Conservation (phyloP, 2,113 vertebrate genomes). For the Melozone crissalis region DNA sequence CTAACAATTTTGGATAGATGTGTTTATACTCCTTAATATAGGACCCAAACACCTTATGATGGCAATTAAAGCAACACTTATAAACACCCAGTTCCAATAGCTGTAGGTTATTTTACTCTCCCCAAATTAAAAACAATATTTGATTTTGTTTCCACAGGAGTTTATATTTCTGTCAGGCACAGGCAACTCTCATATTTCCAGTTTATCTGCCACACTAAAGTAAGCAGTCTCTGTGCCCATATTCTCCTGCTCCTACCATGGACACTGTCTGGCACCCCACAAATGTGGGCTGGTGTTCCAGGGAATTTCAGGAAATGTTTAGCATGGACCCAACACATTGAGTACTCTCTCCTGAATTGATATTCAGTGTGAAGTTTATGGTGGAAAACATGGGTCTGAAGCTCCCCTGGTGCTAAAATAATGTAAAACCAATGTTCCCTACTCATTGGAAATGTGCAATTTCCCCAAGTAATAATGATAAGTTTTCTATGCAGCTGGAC, state of each 20-base stretch:
- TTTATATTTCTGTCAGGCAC: neutral
- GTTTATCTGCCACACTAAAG: neutral
- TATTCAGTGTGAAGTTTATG: neutral
- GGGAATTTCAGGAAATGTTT: neutral
- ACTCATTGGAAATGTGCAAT: neutral
- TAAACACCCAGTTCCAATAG: neutral
- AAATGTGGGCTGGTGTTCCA: neutral
- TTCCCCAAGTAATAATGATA: neutral
- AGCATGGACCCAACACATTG: fast-evolving
- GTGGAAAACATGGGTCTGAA: neutral
- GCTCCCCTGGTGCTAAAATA: neutral
- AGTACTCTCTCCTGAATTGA: neutral
- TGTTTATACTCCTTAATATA: neutral
- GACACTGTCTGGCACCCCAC: neutral
- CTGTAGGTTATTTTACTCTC: neutral
- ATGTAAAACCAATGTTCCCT: neutral
- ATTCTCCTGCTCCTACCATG: neutral
- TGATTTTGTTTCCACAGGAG: neutral
- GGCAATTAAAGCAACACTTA: neutral
- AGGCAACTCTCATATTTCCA: fast-evolving
- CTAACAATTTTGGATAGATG: neutral
- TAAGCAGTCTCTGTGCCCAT: neutral
- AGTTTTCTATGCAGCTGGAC: neutral
- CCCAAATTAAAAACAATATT: neutral
- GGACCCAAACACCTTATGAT: neutral